Percentiles rank a stretch among this genome's conserved stretches.
phyloP scores from a whole-genome alignment of 2,113 vertebrate genomes.

The Murina feae region DNA sequence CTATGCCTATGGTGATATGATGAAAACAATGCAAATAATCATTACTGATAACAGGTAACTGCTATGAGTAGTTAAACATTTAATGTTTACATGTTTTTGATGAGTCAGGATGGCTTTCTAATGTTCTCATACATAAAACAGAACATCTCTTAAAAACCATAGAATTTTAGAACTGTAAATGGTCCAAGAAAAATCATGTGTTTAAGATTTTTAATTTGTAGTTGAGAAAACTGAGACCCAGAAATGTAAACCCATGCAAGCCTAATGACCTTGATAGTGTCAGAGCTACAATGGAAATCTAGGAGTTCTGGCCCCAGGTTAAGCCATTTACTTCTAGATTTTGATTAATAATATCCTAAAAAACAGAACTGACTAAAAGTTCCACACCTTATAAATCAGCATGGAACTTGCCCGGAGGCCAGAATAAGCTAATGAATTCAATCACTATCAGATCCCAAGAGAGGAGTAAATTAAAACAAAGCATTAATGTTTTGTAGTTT shows the following conservation, averaged over 20 bases:
- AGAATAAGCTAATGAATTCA: conserved; percentile 32
- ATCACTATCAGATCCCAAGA: neutral
- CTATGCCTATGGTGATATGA: neutral
- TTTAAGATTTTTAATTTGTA: neutral
- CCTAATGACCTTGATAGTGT: neutral
- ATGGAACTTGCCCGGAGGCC: conserved; percentile 15
- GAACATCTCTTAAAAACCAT: neutral
- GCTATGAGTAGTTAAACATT: neutral
- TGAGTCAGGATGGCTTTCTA: neutral
- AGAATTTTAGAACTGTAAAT: neutral
- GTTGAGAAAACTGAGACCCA: neutral
- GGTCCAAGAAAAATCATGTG: neutral
- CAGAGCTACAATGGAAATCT: neutral
- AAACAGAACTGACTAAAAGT: conserved; percentile 31
- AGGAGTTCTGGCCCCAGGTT: neutral
- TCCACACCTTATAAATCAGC: conserved; percentile 56
- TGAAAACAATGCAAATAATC: neutral
- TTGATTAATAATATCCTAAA: conserved; percentile 30
- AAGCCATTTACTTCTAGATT: neutral
- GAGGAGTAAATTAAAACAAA: conserved; percentile 33
- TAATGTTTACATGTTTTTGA: neutral
- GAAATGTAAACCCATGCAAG: neutral
- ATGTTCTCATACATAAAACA: neutral
- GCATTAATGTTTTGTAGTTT: neutral
- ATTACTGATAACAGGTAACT: neutral